phyloP scores from a whole-genome alignment of 2,888 invertebrate species.

The Nephrotoma guestfalica region DNA sequence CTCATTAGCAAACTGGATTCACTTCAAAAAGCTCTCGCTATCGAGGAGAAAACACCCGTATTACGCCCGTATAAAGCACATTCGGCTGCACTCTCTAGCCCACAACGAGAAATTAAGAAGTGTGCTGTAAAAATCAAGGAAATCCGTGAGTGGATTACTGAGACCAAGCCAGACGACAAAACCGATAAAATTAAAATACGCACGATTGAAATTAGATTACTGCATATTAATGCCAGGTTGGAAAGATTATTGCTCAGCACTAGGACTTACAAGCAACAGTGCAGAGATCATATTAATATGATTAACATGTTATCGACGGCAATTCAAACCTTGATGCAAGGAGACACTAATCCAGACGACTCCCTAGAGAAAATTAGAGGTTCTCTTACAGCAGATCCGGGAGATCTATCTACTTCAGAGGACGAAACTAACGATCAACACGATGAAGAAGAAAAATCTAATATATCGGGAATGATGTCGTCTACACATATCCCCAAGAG shows the following conservation, averaged over 20 bases:
- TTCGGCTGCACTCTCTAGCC: background rate
- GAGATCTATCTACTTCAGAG: background rate
- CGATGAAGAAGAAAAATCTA: background rate
- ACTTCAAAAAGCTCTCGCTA: background rate
- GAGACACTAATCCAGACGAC: background rate
- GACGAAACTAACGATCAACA: background rate
- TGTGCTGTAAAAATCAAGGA: background rate
- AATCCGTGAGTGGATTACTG: background rate
- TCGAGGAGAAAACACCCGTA: background rate
- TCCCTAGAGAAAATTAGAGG: background rate
- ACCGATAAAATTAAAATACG: background rate
- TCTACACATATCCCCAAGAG: background rate
- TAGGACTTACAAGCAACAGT: background rate
- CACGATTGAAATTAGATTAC: background rate
- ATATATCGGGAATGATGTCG: background rate
- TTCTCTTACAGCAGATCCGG: background rate
- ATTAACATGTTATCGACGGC: background rate
- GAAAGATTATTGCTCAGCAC: background rate
- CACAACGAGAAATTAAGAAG: background rate
- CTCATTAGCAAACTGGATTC: background rate
- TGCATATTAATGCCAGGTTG: background rate
- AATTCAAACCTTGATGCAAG: background rate
- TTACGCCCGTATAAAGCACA: background rate
- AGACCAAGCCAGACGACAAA: background rate
- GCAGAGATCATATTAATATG: background rate